These are phyloP conservation scores for Etheostoma perlongum DNA, from an alignment of 2,797 vertebrate genomes.

Conservation along the genomic window DNA sequence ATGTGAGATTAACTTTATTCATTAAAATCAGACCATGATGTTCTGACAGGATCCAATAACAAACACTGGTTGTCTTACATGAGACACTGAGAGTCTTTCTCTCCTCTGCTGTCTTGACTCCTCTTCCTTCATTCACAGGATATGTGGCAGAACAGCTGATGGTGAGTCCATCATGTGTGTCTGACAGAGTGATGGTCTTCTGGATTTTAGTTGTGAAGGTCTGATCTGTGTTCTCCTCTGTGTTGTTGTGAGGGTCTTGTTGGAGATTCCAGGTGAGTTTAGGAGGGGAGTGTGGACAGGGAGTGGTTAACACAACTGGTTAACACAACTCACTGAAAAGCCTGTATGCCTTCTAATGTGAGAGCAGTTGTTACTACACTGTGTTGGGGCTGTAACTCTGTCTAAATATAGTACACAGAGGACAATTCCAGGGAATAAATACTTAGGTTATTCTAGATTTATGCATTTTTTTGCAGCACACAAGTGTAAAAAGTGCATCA, in stretches of 20 bases:
- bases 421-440: too few species aligned
- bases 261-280: slow-evolving; percentile 60
- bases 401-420: too few species aligned
- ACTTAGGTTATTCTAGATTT: too few species aligned
- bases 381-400: too few species aligned
- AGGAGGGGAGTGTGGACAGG: slow-evolving; percentile 70
- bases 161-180: not conserved
- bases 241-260: not conserved
- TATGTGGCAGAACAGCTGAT: not conserved
- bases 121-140: not conserved
- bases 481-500: too few species aligned
- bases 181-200: not conserved
- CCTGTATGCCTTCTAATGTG: too few species aligned
- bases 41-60: not conserved
- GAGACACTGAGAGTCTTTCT: not conserved
- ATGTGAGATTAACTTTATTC: not conserved
- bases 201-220: not conserved
- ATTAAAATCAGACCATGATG: not conserved
- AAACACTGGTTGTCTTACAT: not conserved
- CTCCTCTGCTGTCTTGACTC: not conserved
- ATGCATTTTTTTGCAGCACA: too few species aligned
- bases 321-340: too few species aligned
- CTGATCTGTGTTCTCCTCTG: not conserved
- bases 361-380: too few species aligned
- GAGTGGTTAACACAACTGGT: slow-evolving; percentile 13